Base-by-base conservation (phyloP, 2,888 invertebrate genomes). In the Lapara coniferarum region DNA sequence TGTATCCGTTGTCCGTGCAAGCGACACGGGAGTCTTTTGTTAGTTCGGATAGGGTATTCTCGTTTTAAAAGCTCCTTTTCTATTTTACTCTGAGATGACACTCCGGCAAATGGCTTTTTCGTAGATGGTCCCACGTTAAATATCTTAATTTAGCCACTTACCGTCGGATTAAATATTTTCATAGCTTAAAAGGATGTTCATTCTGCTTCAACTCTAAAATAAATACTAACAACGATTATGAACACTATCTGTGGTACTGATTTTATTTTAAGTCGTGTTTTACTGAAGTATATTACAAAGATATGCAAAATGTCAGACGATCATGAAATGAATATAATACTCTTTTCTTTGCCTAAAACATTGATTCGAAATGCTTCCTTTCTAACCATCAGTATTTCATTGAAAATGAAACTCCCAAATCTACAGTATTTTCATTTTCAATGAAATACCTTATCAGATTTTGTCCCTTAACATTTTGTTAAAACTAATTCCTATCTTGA, bases 1-100 rank as follows among this genome's bases (percentile, higher is more conserved):
- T 92, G 91, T 91, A 89, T 87, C 88, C 81, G 86, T 88, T 89
- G 90, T 89, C 87, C 85, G 88, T 82, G 87, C 85, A 86, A 85
- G 85, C 87, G 86, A 87, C 87, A 84, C 86, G 88, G 87, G 87
- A 81, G 81, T 76, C 90, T 88, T 88, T 92, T 92, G 92, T 92
- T 87, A 83, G 84, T 80, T 77, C 78, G 81, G 86, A 85, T 85
- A 84, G 86, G 83, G 85, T 87, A 85, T 86, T 86, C 86, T 84
- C 82, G 84, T 80, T 83, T 89, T 86, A 86, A 88, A 85, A 87
- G 88, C 85, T 82, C 80, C 88, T 88, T 91, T 90, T 88, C 88
- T 87, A 87, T 89, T 83, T 78, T 75, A 78, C 76, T 77, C 76
- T 69, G 71, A 76, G 78, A 81, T 77, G 84, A 78, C 81, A 80